Conservation (phyloP, 2,113 vertebrate species). For the Chinchilla lanigera region DNA sequence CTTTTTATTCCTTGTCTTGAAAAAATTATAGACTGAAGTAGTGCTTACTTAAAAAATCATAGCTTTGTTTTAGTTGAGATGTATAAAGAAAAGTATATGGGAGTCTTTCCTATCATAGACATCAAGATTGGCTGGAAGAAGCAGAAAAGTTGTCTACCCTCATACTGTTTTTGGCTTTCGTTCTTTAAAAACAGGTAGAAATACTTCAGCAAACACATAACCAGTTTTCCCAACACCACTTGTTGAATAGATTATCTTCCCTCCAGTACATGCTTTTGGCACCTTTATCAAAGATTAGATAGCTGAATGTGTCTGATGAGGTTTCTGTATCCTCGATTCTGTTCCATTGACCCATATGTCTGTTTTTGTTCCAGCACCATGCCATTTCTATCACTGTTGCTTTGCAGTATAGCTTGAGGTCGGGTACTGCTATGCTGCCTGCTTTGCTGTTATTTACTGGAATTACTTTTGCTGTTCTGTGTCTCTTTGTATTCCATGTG, state of each 20-base stretch:
- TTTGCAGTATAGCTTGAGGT: neutral
- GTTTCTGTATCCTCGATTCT: neutral
- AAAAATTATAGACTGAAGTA: neutral
- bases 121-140: neutral
- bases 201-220: neutral
- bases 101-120: neutral
- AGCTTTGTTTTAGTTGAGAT: neutral
- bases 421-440: neutral
- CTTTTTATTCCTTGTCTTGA: neutral
- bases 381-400: neutral
- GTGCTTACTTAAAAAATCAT: neutral
- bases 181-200: neutral
- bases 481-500: neutral
- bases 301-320: neutral
- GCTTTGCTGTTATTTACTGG: neutral
- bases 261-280: neutral
- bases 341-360: neutral
- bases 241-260: neutral
- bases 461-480: neutral
- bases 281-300: neutral
- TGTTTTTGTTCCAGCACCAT: neutral
- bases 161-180: neutral
- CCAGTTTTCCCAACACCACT: neutral
- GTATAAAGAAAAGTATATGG: neutral
- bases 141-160: neutral